Percentiles rank a stretch among this genome's conserved stretches.
Conservation (phyloP, 2,888 invertebrate genomes). For the Acanthosepion pharaonis region DNA sequence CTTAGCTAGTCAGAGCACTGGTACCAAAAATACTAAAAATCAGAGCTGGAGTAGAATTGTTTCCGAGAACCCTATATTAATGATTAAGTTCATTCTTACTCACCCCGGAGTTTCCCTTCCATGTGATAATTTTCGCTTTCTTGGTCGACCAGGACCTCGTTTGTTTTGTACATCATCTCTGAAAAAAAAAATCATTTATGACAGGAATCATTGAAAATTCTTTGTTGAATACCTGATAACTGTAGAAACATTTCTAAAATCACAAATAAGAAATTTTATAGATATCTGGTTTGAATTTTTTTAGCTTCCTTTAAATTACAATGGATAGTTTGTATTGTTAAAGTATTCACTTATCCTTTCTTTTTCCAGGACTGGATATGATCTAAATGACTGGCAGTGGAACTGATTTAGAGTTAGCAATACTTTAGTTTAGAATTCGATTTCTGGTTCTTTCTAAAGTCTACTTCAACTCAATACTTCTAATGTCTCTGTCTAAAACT, state of each 20-base stretch:
- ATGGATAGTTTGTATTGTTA: not conserved
- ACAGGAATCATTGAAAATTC: not conserved
- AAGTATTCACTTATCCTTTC: not conserved
- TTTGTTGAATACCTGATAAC: no score
- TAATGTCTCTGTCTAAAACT: no score
- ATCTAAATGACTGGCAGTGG: no score
- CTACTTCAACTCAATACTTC: no score
- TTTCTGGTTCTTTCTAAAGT: no score
- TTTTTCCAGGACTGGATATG: no score
- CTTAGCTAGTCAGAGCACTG: no score
- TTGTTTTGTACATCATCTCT: constrained; percentile 53
- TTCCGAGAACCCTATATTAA: no score
- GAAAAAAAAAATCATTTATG: not conserved
- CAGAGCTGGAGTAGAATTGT: not conserved
- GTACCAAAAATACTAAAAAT: no score
- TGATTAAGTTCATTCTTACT: not conserved
- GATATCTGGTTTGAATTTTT: not conserved
- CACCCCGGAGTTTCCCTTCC: constrained; percentile 10
- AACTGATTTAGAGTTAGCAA: no score
- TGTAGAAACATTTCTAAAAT: no score
- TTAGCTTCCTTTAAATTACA: not conserved
- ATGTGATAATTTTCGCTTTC: constrained; percentile 56
- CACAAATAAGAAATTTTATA: not conserved
- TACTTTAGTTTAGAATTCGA: no score
- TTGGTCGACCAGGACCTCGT: constrained; percentile 64